Evolutionary conservation across 2,797 vertebrate species (phyloP).

Genomic region (Lycodopsis pacificus): DNA sequence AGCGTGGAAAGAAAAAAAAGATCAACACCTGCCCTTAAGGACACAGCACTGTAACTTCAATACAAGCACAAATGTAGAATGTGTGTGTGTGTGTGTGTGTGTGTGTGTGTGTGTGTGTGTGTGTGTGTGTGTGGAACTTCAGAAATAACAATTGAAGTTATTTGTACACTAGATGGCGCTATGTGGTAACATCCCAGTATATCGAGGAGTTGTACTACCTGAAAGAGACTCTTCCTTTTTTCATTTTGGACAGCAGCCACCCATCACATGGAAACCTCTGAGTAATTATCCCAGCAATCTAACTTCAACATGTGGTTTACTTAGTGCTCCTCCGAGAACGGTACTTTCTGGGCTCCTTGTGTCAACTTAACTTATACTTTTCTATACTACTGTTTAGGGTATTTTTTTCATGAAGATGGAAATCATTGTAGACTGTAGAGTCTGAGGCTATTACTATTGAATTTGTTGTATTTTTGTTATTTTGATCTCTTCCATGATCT

Average conservation of each 20-base stretch:
- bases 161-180: conserved; percentile 71
- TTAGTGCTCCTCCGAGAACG: conserved; percentile 2
- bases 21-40: conserved; percentile 8
- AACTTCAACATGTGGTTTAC: conserved; percentile 26
- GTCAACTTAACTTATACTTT: conserved; percentile 4
- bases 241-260: conserved; percentile 38
- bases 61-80: conserved; percentile 10
- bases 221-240: neutral
- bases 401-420: too few species aligned
- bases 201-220: neutral
- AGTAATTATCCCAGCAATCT: conserved; percentile 31
- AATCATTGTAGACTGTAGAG: too few species aligned
- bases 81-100: too few species aligned
- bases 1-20: conserved; percentile 6
- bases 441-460: too few species aligned
- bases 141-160: neutral
- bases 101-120: neutral
- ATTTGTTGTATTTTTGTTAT: neutral
- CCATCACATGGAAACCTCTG: conserved; percentile 45
- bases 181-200: conserved; percentile 20
- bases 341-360: neutral
- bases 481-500: neutral
- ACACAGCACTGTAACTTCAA: conserved; percentile 26
- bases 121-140: neutral
- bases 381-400: too few species aligned